A percentile compares a stretch with the other conserved stretches of the same genome.
These are phyloP conservation scores for Polydrusus cervinus DNA, from an alignment of 2,888 invertebrate species.

Conservation along the genomic window DNA sequence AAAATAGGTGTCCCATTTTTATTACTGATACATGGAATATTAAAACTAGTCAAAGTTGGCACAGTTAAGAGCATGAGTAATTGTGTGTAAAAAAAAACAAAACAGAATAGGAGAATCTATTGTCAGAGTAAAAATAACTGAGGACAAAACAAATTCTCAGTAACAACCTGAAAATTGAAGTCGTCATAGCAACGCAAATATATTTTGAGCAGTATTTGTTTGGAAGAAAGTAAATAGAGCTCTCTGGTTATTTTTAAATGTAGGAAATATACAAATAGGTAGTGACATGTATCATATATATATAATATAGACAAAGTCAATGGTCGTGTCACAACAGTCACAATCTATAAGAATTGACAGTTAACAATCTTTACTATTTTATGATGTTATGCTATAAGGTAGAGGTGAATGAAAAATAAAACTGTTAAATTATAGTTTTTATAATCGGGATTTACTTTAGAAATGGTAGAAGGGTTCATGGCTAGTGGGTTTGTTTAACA, in stretches of 20 bases:
- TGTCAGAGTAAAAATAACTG: constrained; percentile 2
- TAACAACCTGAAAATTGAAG: not conserved
- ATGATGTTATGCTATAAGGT: not conserved
- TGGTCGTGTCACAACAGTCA: too few species aligned
- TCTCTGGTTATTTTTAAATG: not conserved
- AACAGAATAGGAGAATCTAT: constrained; percentile 1
- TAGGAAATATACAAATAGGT: not conserved
- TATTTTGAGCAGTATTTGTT: not conserved
- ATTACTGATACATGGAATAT: too few species aligned
- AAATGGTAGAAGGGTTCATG: too few species aligned
- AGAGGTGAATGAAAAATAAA: too few species aligned
- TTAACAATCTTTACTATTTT: constrained; percentile 4
- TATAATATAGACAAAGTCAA: too few species aligned
- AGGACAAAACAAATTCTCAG: not conserved
- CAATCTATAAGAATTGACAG: not conserved
- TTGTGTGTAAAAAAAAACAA: not conserved
- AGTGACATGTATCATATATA: not conserved
- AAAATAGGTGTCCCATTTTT: too few species aligned
- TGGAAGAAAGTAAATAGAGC: not conserved
- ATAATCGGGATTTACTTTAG: too few species aligned
- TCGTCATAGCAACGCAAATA: not conserved
- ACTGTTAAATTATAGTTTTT: not conserved
- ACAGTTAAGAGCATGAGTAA: not conserved
- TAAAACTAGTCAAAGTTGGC: not conserved
- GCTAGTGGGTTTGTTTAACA: too few species aligned